phyloP scores from a whole-genome alignment of 1,140 invertebrate genomes.

The Plodia interpunctella region DNA sequence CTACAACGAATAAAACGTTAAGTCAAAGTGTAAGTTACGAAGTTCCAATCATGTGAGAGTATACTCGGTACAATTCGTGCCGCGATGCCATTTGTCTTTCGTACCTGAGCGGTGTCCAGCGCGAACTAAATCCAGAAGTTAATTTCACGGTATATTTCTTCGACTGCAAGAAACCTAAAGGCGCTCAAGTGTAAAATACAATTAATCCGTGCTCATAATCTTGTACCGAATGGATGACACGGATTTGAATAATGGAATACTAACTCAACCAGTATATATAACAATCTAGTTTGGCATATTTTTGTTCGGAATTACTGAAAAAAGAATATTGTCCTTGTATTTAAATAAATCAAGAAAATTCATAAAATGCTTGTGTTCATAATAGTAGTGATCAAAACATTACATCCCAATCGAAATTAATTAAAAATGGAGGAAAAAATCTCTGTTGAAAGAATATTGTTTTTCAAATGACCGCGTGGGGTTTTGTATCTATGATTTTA shows the following conservation, averaged over 20 bases:
- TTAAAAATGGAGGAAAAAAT: no score
- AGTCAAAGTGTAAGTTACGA: neutral
- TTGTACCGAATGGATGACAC: conserved; percentile 4
- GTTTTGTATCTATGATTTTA: no score
- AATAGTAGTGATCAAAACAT: no score
- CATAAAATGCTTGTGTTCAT: no score
- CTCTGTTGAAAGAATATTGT: no score
- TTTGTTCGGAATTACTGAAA: no score
- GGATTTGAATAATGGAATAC: conserved; percentile 13
- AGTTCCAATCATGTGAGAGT: conserved; percentile 13
- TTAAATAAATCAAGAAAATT: no score
- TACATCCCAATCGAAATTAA: no score
- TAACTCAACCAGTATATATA: neutral
- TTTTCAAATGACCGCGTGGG: no score
- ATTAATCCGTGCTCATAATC: conserved; percentile 41
- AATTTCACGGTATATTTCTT: conserved; percentile 67
- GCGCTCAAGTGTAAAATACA: conserved; percentile 50
- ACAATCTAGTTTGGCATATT: no score
- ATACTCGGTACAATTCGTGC: conserved; percentile 14
- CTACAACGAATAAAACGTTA: neutral
- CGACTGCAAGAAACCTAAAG: conserved; percentile 44
- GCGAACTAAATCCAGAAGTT: conserved; percentile 52
- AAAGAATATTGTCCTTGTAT: no score
- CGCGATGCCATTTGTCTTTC: conserved; percentile 42
- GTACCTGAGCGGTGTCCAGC: conserved; percentile 53